Conservation (phyloP, 2,888 invertebrate genomes). For the Harpalus rufipes region DNA sequence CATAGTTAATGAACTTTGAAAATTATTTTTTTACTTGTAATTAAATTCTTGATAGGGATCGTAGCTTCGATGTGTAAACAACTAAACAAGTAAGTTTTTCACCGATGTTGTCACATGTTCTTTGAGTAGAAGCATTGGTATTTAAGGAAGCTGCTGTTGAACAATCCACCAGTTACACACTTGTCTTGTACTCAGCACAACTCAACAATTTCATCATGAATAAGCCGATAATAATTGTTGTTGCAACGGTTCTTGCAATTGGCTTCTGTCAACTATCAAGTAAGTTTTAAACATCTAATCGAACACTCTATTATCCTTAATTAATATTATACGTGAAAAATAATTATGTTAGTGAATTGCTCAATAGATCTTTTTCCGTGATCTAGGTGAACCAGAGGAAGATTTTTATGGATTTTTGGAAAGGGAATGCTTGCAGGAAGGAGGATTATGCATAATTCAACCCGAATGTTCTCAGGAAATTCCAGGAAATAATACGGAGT, state of each 20-base stretch:
- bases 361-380: neutral
- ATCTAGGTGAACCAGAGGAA: conserved; percentile 27
- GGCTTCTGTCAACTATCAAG: neutral
- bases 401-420: conserved; percentile 51
- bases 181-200: conserved; percentile 17
- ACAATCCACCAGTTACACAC: conserved; percentile 33
- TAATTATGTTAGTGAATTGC: too few relatives aligned
- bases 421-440: conserved; percentile 34
- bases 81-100: neutral
- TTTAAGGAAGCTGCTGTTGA: conserved; percentile 19
- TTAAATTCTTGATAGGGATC: neutral
- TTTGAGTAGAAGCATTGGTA: conserved; percentile 10
- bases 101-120: neutral
- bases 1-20: too few relatives aligned
- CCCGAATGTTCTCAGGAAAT: conserved; percentile 24
- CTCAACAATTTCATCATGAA: conserved; percentile 24
- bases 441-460: conserved; percentile 52
- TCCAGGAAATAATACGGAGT: neutral
- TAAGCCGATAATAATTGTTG: neutral
- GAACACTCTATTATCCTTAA: too few relatives aligned
- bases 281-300: neutral
- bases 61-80: neutral
- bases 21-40: neutral
- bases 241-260: neutral
- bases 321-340: too few relatives aligned